phyloP scores from a whole-genome alignment of 2,888 invertebrate genomes.

The Andrena chrysosceles region DNA sequence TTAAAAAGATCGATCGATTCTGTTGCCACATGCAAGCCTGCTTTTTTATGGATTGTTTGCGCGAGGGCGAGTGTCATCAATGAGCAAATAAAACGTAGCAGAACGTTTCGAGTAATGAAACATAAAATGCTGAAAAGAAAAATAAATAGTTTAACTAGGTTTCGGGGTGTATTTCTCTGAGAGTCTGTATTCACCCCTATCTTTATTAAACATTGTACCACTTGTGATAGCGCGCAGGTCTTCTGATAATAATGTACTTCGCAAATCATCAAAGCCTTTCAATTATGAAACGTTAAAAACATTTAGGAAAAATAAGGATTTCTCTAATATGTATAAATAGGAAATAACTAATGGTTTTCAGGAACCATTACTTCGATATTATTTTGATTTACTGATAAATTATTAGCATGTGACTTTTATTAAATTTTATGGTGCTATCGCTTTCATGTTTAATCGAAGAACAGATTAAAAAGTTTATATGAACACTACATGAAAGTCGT shows the following conservation, averaged over 20 bases:
- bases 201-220: not conserved
- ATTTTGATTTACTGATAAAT: too few relatives aligned
- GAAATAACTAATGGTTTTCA: too few relatives aligned
- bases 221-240: not conserved
- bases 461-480: too few relatives aligned
- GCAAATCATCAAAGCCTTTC: too few relatives aligned
- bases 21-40: not conserved
- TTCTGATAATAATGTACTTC: not conserved
- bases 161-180: not conserved
- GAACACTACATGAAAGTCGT: too few relatives aligned
- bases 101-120: not conserved
- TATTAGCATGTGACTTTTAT: too few relatives aligned
- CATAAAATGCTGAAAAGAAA: not conserved
- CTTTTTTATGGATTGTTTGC: not conserved
- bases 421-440: too few relatives aligned
- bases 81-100: not conserved
- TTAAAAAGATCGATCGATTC: slow-evolving; percentile 12
- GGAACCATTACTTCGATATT: too few relatives aligned
- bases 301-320: too few relatives aligned
- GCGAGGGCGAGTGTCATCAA: not conserved
- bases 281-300: too few relatives aligned
- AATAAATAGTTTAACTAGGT: not conserved
- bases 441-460: too few relatives aligned
- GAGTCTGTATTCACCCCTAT: not conserved
- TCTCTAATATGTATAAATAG: too few relatives aligned